phyloP scores from a whole-genome alignment of 2,888 invertebrate species.

The Pherbina coryleti region DNA sequence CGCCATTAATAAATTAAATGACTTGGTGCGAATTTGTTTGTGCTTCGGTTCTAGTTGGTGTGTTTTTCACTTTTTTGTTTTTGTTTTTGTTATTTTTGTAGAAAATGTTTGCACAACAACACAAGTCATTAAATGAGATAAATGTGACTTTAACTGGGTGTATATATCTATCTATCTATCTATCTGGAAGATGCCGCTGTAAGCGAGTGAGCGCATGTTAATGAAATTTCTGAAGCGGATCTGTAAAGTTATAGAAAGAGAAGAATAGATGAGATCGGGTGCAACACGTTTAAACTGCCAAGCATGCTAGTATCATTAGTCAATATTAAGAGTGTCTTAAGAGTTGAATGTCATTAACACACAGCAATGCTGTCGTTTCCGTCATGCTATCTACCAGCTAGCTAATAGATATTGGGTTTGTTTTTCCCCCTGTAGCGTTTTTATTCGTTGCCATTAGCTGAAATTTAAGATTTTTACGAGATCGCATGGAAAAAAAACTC shows the following conservation, averaged over 20 bases:
- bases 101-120: too few relatives aligned
- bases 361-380: neutral
- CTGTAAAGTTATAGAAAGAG: neutral
- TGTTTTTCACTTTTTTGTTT: neutral
- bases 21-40: neutral
- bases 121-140: slow-evolving; percentile 15
- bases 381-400: too few relatives aligned
- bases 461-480: too few relatives aligned
- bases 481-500: too few relatives aligned
- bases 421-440: neutral
- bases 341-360: neutral
- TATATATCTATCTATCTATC: neutral
- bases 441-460: too few relatives aligned
- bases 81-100: neutral
- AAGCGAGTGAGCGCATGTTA: neutral
- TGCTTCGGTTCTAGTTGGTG: neutral
- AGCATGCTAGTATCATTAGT: slow-evolving; percentile 8
- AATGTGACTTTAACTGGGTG: slow-evolving; percentile 31
- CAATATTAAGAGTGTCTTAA: neutral
- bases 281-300: too few relatives aligned
- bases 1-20: slow-evolving; percentile 24
- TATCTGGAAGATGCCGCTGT: slow-evolving; percentile 1
- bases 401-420: neutral
- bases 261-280: neutral
- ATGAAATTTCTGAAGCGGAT: slow-evolving; percentile 9